Conservation (phyloP, 2,888 invertebrate genomes). For the Vesta saturnalis region DNA sequence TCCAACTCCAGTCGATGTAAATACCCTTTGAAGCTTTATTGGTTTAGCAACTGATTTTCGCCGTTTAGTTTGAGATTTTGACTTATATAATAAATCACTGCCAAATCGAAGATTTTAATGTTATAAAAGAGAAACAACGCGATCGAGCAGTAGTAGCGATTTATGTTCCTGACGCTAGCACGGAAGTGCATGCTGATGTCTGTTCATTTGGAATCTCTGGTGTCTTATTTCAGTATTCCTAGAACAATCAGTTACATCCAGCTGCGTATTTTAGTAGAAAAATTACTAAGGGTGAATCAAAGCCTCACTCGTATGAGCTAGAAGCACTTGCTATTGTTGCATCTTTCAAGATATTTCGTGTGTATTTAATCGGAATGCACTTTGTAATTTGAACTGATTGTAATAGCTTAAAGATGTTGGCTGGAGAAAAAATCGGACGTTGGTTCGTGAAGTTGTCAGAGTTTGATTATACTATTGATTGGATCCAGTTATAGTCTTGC, state of each 20-base stretch:
- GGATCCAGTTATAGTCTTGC: constrained; percentile 30
- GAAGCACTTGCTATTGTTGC: constrained; percentile 53
- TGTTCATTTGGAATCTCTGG: constrained; percentile 30
- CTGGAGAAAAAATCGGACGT: constrained; percentile 3
- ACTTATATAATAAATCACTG: constrained; percentile 41
- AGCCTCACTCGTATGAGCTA: constrained; percentile 51
- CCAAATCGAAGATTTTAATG: no score
- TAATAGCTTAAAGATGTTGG: constrained; percentile 45
- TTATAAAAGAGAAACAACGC: constrained; percentile 26
- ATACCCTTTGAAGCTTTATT: constrained; percentile 37
- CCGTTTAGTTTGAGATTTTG: constrained; percentile 44
- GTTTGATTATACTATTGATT: constrained; percentile 35
- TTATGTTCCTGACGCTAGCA: constrained; percentile 40
- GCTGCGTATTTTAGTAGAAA: constrained; percentile 48
- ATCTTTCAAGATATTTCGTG: constrained; percentile 46
- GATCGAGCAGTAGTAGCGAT: constrained; percentile 38
- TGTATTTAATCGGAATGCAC: constrained; percentile 44
- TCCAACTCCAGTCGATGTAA: constrained; percentile 9
- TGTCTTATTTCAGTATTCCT: background rate
- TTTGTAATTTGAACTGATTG: constrained; percentile 53
- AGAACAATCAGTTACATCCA: background rate
- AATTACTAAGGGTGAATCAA: constrained; percentile 44
- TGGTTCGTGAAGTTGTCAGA: constrained; percentile 36
- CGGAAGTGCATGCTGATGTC: constrained; percentile 45
- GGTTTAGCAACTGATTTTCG: constrained; percentile 46